These are phyloP conservation scores for Callipepla californica DNA, from an alignment of 2,113 vertebrate genomes.

Conservation along the genomic window DNA sequence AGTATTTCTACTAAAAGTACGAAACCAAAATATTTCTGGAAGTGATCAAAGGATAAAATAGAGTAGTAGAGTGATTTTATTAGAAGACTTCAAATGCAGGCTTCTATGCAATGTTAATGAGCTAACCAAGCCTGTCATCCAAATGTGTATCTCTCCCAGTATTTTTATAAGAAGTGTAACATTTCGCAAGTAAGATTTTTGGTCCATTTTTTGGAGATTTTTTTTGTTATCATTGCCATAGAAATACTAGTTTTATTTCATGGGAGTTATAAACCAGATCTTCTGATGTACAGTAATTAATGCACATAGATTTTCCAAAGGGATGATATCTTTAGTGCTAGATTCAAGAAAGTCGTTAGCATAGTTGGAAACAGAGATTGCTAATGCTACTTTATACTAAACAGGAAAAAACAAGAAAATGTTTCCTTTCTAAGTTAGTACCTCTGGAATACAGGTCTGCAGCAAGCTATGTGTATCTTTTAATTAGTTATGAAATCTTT, in stretches of 20 bases:
- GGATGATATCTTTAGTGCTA: background rate
- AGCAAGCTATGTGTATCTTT: background rate
- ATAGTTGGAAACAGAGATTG: background rate
- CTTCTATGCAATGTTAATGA: conserved; percentile 31
- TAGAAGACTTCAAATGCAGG: conserved; percentile 36
- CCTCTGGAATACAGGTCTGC: background rate
- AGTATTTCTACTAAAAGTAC: conserved; percentile 37
- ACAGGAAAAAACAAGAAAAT: background rate
- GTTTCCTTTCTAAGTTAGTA: background rate
- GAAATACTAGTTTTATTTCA: conserved; percentile 33
- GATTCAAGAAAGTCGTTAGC: background rate
- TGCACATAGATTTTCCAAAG: conserved; percentile 5
- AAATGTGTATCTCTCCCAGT: background rate
- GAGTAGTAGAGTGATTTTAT: conserved; percentile 33
- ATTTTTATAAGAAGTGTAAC: conserved; percentile 37
- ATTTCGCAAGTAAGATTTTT: conserved; percentile 35
- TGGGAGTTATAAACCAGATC: background rate
- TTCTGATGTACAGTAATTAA: background rate
- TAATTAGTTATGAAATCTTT: background rate
- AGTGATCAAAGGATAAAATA: conserved; percentile 6
- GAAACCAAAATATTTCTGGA: conserved; percentile 40
- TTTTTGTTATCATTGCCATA: background rate
- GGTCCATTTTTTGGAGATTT: background rate
- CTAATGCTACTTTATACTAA: background rate
- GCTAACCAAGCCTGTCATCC: background rate